Evolutionary conservation across 2,888 invertebrate genomes (phyloP).

Genomic region (Tenthredo livida): DNA sequence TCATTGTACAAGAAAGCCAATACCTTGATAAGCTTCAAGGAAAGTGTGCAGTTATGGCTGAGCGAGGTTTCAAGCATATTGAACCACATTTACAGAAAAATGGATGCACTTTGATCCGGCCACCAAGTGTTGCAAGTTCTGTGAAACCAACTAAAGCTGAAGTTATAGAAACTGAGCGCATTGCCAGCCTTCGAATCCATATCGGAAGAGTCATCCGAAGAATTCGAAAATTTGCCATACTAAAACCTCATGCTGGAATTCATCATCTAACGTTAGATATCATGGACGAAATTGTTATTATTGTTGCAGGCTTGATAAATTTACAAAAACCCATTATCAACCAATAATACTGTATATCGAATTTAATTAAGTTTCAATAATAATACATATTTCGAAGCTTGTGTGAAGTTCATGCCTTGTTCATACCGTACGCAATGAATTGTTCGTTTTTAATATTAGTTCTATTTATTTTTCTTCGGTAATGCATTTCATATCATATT

Average conservation of each 20-base stretch:
- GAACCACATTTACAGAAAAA: constrained; percentile 53
- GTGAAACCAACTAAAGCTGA: constrained; percentile 59
- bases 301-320: constrained; percentile 61
- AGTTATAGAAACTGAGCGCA: constrained; percentile 62
- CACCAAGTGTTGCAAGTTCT: constrained; percentile 57
- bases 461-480: too few relatives aligned
- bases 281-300: constrained; percentile 58
- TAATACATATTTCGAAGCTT: too few relatives aligned
- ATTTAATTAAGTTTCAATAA: too few relatives aligned
- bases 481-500: too few relatives aligned
- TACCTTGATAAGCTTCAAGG: constrained; percentile 56
- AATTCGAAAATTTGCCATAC: constrained; percentile 62
- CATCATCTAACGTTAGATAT: constrained; percentile 57
- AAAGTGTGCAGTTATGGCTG: constrained; percentile 57
- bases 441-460: too few relatives aligned
- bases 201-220: constrained; percentile 66
- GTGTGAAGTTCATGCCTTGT: too few relatives aligned
- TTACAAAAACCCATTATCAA: constrained; percentile 57
- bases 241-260: constrained; percentile 62
- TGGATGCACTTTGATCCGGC: constrained; percentile 55
- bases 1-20: constrained; percentile 54
- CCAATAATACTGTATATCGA: neutral
- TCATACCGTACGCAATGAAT: too few relatives aligned
- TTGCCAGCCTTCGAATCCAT: constrained; percentile 67
- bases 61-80: constrained; percentile 60